phyloP scores from a whole-genome alignment of 2,113 vertebrate species.

The Psophia crepitans region DNA sequence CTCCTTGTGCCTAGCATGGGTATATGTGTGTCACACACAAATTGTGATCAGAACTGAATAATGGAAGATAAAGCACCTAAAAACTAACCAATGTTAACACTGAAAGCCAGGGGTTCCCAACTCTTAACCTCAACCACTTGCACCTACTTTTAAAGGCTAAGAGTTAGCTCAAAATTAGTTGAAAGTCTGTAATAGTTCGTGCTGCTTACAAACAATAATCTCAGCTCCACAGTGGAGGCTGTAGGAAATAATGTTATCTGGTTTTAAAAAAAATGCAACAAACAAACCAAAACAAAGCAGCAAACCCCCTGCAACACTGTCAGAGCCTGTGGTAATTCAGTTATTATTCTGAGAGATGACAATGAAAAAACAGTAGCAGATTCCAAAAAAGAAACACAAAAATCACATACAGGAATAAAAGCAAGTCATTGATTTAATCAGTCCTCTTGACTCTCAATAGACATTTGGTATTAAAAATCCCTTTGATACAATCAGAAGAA shows the following conservation, averaged over 20 bases:
- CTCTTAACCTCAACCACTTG: neutral
- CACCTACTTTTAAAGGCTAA: neutral
- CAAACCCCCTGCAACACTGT: neutral
- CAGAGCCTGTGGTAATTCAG: neutral
- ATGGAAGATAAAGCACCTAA: neutral
- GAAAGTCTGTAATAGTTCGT: neutral
- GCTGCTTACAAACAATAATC: neutral
- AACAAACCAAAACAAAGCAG: neutral
- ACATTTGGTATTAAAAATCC: conserved; percentile 4
- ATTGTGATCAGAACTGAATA: neutral
- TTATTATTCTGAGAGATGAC: neutral
- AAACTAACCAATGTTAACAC: neutral
- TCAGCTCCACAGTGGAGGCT: neutral
- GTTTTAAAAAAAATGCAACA: neutral
- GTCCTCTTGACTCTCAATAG: neutral
- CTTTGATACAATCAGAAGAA: conserved; percentile 13
- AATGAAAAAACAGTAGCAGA: neutral
- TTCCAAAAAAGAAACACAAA: neutral
- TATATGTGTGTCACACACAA: neutral
- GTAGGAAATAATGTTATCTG: neutral
- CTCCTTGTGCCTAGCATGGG: neutral
- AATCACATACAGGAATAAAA: neutral
- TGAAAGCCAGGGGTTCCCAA: neutral
- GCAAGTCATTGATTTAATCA: neutral
- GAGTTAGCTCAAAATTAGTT: neutral